Evolutionary conservation across 1,140 invertebrate genomes (phyloP).

Genomic region (Neotoxoptera formosana): DNA sequence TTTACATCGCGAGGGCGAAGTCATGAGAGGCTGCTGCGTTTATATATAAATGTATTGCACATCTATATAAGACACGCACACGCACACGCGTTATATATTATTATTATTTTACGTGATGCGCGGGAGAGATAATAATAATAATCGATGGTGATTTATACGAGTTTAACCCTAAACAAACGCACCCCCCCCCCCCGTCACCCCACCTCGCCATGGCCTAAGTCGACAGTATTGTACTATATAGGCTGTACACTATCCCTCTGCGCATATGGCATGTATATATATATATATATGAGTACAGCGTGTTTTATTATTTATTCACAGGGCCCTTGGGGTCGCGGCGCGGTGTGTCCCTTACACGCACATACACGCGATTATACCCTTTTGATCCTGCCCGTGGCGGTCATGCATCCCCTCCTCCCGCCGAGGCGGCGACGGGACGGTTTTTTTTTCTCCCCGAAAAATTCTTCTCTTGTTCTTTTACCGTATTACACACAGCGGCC

Average conservation of each 20-base stretch:
- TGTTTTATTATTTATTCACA: conserved; percentile 58
- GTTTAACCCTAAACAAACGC: conserved; percentile 26
- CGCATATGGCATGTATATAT: background rate
- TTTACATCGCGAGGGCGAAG: background rate
- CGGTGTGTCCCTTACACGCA: background rate
- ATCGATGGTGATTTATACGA: conserved; percentile 47
- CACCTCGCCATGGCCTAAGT: background rate
- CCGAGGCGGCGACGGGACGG: background rate
- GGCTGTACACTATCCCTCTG: background rate
- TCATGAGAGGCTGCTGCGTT: background rate
- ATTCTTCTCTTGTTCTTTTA: conserved; percentile 54
- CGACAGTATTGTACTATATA: background rate
- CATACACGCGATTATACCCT: conserved; percentile 38
- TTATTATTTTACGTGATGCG: background rate
- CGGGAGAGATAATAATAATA: background rate
- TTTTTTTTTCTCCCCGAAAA: background rate
- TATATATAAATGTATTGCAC: background rate
- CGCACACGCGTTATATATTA: background rate
- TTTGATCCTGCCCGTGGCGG: conserved; percentile 39
- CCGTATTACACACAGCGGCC: too few species aligned
- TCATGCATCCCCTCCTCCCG: background rate
- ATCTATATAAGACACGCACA: background rate
- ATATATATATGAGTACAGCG: background rate
- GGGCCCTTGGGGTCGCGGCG: conserved; percentile 29
- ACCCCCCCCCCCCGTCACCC: background rate